A percentile compares a stretch with the other conserved stretches of the same genome.
Evolutionary conservation across 2,797 vertebrate genomes (phyloP).

Genomic region (Notolepis coatsorum): DNA sequence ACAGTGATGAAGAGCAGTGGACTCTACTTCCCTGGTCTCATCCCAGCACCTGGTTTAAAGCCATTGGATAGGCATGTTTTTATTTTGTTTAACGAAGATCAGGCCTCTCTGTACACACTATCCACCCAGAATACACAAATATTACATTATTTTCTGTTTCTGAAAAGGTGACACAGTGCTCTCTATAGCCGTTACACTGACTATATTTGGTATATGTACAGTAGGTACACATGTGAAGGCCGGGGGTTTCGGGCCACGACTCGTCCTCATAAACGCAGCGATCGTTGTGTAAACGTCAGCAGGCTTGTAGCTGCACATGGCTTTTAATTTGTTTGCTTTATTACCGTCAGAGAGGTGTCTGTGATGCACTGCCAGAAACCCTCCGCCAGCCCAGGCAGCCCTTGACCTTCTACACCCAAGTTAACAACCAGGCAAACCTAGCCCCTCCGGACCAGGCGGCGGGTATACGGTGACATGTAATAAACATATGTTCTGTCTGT

Average conservation of each 20-base stretch:
- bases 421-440: constrained; percentile 61
- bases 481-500: constrained; percentile 60
- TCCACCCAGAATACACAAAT: too few relatives aligned
- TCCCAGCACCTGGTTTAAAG: too few relatives aligned
- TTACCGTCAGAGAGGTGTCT: constrained; percentile 65
- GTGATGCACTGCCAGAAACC: constrained; percentile 70
- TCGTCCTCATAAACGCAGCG: constrained; percentile 58
- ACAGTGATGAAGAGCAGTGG: too few relatives aligned
- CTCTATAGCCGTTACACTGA: too few relatives aligned
- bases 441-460: constrained; percentile 23
- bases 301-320: constrained; percentile 54
- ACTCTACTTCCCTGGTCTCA: too few relatives aligned
- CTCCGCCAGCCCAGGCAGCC: constrained; percentile 62
- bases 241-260: constrained; percentile 60
- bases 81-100: too few relatives aligned
- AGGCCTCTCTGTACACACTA: too few relatives aligned
- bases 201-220: constrained; percentile 68
- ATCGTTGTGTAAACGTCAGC: constrained; percentile 70
- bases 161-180: too few relatives aligned
- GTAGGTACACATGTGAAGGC: constrained; percentile 59
- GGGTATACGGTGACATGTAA: constrained; percentile 43
- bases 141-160: too few relatives aligned
- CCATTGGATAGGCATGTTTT: too few relatives aligned
- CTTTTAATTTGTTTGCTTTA: constrained; percentile 76
- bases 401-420: constrained; percentile 71